Evolutionary conservation across 2,888 invertebrate species (phyloP), one percentile per base, ranked within the genome.

Genomic region (Drosophila sordidapex): DNA sequence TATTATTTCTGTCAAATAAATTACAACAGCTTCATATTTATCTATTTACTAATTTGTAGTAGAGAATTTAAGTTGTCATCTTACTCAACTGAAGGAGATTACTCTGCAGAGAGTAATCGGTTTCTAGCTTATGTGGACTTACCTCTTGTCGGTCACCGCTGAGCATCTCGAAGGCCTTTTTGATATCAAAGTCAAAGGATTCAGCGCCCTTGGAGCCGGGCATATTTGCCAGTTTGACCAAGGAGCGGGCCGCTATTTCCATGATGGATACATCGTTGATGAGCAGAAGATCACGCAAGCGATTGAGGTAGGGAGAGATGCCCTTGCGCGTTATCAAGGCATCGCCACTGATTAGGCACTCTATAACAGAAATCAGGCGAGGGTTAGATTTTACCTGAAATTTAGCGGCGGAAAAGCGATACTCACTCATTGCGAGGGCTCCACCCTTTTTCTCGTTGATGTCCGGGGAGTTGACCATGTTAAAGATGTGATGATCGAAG

Each of bases 101-200:
- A 0, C 33, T 4, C 46, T 25, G 15, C 7, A 46, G 13, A 21
- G 13, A 15, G 4, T 25, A 4, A 8, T 46, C 7, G 21, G 6
- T 46, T 46, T 4, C 4, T 13, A 21, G 43, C 7, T 21, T 46
- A 46, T 46, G 15, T 4, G 21, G 4, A 56, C 62, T 54, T 89
- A 94, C 94, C 93, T 99, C 99, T 92, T 98, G 96, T 81, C 98
- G 94, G 88, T 98, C 98, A 59, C 97, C 97, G 33, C 96, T 96
- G 7, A 99, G 94, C 98, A 98, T 99, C 92, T 99, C 99, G 92
- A 98, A 97, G 1, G 99, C 98, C 90, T 97, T 95, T 92, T 98
- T 98, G 2, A 99, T 98, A 94, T 99, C 99, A 94, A 98, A 98
- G 90, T 99, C 99, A n/a, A 99, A 98, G 92, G 99, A 98, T 91